Conservation (phyloP, 2,797 vertebrate genomes). For the Astyanax mexicanus region DNA sequence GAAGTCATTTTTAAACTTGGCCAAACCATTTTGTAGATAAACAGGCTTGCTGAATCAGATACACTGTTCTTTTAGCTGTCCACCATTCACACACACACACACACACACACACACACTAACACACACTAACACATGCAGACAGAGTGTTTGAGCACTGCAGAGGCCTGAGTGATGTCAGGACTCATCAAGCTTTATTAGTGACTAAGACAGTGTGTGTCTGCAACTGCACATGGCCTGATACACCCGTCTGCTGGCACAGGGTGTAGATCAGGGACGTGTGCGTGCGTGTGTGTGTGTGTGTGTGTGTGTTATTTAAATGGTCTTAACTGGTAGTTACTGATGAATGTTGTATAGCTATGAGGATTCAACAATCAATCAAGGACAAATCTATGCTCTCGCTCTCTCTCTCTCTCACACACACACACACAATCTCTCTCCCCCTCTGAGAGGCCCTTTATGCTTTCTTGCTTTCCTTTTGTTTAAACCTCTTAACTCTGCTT, state of each 20-base stretch:
- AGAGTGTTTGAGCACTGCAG: not conserved
- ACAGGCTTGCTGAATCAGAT: no score
- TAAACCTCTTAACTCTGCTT: slow-evolving; percentile 10
- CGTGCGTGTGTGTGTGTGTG: not conserved
- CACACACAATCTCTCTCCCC: not conserved
- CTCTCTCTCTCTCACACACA: not conserved
- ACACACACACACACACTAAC: not conserved
- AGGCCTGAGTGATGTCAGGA: slow-evolving; percentile 2
- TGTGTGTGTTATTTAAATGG: not conserved
- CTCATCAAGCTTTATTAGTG: slow-evolving; percentile 27
- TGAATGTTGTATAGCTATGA: not conserved
- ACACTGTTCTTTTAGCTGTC: no score
- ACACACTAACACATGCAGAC: not conserved
- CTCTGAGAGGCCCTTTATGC: not conserved
- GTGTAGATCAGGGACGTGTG: not conserved
- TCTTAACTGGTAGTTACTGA: not conserved
- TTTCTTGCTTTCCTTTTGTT: slow-evolving; percentile 4
- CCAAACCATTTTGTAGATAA: no score
- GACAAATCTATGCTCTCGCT: not conserved
- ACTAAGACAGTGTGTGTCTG: not conserved
- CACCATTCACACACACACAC: no score
- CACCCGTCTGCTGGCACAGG: slow-evolving; percentile 1
- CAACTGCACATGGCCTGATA: not conserved
- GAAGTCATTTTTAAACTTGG: no score
- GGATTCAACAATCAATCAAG: slow-evolving; percentile 10